Evolutionary conservation across 1,140 invertebrate genomes (phyloP).

Genomic region (Delia radicum): DNA sequence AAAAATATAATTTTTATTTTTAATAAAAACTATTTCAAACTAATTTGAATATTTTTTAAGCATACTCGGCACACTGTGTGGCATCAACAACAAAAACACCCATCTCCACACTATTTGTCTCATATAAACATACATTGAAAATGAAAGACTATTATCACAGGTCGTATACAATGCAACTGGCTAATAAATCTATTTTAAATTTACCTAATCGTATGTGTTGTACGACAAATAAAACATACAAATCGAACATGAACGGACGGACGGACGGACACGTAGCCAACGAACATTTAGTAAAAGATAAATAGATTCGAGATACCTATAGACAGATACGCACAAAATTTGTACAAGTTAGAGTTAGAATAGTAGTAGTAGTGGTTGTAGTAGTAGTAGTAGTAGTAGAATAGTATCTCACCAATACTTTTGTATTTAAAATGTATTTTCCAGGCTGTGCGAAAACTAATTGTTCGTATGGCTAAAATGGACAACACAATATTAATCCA

Average conservation of each 20-base stretch:
- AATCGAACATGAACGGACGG: not conserved
- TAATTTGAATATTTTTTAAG: too few species aligned
- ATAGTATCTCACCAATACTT: not conserved
- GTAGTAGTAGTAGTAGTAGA: not conserved
- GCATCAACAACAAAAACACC: too few species aligned
- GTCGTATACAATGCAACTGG: constrained; percentile 32
- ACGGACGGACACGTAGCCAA: not conserved
- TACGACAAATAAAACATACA: constrained; percentile 33
- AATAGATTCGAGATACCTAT: not conserved
- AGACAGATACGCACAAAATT: not conserved
- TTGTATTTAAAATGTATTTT: not conserved
- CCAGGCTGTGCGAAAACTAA: constrained; percentile 18
- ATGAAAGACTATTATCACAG: constrained; percentile 28
- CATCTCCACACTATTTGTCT: too few species aligned
- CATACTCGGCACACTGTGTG: not conserved
- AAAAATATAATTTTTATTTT: too few species aligned
- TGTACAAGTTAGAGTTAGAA: not conserved
- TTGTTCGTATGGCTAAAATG: constrained; percentile 29
- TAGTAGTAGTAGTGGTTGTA: not conserved
- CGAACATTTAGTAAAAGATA: not conserved
- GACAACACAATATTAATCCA: constrained; percentile 56
- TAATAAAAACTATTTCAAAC: too few species aligned
- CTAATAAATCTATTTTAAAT: constrained; percentile 35
- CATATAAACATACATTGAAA: not conserved
- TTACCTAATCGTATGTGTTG: constrained; percentile 32